Conservation (phyloP, 1,140 invertebrate species). For the Magallana ariakensis region DNA sequence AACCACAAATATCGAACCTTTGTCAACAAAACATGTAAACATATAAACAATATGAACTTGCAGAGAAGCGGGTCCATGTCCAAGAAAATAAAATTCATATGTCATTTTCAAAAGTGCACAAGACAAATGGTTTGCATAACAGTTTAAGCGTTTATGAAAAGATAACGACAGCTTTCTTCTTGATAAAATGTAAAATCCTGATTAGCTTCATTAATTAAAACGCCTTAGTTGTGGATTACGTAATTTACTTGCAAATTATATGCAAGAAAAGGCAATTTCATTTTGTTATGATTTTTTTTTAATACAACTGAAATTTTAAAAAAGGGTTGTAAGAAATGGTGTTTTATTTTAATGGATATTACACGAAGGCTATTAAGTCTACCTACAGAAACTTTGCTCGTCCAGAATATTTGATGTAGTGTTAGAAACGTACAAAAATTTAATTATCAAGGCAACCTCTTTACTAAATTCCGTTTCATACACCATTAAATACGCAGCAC, state of each 20-base stretch:
- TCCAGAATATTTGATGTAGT: too few species aligned
- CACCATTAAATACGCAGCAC: too few species aligned
- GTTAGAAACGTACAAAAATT: too few species aligned
- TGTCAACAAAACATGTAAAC: neutral
- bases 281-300: too few species aligned
- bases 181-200: neutral
- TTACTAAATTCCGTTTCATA: too few species aligned
- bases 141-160: neutral
- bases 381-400: too few species aligned
- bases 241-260: neutral
- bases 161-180: neutral
- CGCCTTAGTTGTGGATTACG: neutral
- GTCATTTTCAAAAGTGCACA: neutral
- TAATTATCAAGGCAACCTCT: too few species aligned
- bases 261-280: too few species aligned
- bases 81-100: neutral
- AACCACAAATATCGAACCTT: neutral
- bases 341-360: too few species aligned
- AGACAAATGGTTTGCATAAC: constrained; percentile 3
- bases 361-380: too few species aligned
- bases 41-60: neutral
- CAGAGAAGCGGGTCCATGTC: neutral
- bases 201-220: neutral
- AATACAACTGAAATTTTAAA: too few species aligned
- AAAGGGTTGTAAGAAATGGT: too few species aligned